A percentile compares a stretch with the other conserved stretches of the same genome.
Conservation (phyloP, 1,140 invertebrate genomes). For the Penaeus japonicus region DNA sequence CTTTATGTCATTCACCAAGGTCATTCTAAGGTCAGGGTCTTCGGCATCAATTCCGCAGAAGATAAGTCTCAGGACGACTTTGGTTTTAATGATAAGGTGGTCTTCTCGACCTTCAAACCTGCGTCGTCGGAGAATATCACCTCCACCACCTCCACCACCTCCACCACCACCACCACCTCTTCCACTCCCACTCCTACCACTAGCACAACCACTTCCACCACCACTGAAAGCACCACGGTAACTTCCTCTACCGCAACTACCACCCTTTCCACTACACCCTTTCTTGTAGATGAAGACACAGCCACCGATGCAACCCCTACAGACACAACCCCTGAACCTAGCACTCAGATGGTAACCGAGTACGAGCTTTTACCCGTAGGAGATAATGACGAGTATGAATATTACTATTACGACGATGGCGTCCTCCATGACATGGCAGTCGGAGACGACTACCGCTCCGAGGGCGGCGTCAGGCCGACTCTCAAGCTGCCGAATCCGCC, state of each 20-base stretch:
- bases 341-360: background rate
- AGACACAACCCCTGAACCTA: background rate
- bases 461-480: background rate
- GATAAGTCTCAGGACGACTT: constrained; percentile 9
- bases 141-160: background rate
- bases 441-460: constrained; percentile 16
- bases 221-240: background rate
- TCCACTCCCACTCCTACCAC: background rate
- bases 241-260: background rate
- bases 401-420: constrained; percentile 33
- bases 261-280: background rate
- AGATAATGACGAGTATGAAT: constrained; percentile 21
- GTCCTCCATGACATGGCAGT: constrained; percentile 18
- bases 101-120: background rate
- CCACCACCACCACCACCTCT: background rate
- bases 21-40: constrained; percentile 54
- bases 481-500: background rate
- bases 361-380: background rate
- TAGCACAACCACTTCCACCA: background rate
- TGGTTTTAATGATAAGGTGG: background rate
- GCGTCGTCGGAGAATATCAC: background rate
- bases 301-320: background rate
- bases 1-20: constrained; percentile 51
- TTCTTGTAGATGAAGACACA: background rate
- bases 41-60: constrained; percentile 44